phyloP scores from a whole-genome alignment of 2,888 invertebrate species.

The Limnephilus rhombicus region DNA sequence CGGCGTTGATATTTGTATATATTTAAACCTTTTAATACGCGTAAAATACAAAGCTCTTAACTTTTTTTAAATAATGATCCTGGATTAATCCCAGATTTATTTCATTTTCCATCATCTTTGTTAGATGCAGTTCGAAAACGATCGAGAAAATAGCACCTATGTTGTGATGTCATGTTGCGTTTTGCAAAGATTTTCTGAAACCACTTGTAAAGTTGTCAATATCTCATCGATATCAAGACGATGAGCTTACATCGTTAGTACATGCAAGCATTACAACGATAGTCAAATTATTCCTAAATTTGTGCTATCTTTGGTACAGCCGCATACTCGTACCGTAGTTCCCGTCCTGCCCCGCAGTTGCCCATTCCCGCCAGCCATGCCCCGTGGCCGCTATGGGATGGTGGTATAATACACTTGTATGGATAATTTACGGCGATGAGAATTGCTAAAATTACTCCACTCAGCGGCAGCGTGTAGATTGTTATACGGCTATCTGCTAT shows the following conservation, averaged over 20 bases:
- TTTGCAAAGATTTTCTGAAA: no score
- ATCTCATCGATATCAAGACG: no score
- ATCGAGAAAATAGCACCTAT: no score
- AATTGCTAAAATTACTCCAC: constrained; percentile 75
- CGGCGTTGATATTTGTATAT: neutral
- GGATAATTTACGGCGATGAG: constrained; percentile 77
- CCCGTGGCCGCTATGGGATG: neutral
- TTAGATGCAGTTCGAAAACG: no score
- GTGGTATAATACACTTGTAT: constrained; percentile 77
- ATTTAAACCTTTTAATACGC: neutral
- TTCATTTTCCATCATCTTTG: no score
- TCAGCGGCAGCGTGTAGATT: constrained; percentile 62
- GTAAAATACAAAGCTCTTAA: neutral
- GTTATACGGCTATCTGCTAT: constrained; percentile 30
- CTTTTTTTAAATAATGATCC: no score
- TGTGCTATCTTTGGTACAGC: neutral
- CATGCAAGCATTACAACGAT: neutral
- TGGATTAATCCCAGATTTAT: no score
- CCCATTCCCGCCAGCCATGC: neutral
- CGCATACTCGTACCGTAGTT: neutral
- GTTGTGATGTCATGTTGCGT: no score
- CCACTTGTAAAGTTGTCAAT: no score
- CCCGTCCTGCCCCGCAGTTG: neutral
- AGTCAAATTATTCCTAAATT: neutral
- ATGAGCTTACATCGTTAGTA: neutral